phyloP scores from a whole-genome alignment of 2,797 vertebrate genomes.

The Orientallactaga sibirica region DNA sequence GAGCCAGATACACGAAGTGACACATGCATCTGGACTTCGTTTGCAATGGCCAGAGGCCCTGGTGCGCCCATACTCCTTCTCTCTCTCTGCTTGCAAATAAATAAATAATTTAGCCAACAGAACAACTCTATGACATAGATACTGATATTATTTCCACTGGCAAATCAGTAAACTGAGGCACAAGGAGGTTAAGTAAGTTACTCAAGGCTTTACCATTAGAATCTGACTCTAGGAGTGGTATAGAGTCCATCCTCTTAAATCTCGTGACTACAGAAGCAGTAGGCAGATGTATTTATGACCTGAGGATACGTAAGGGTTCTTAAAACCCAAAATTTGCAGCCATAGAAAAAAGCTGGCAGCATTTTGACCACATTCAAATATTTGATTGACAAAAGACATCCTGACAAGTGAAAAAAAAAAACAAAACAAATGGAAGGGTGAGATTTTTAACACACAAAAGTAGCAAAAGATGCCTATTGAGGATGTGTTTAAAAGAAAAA shows the following conservation, averaged over 20 bases:
- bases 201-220: not conserved
- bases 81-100: too few relatives aligned
- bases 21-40: too few relatives aligned
- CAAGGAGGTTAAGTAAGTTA: not conserved
- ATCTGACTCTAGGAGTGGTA: not conserved
- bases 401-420: not conserved
- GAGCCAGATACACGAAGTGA: too few relatives aligned
- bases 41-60: too few relatives aligned
- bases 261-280: not conserved
- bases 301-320: not conserved
- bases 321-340: not conserved
- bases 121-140: not conserved
- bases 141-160: not conserved
- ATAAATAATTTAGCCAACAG: not conserved
- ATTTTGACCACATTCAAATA: conserved; percentile 14
- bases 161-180: not conserved
- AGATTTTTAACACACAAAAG: not conserved
- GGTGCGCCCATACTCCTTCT: too few relatives aligned
- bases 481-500: not conserved
- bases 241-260: not conserved
- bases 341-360: not conserved
- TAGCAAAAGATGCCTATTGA: not conserved
- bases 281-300: not conserved
- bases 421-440: not conserved
- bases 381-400: not conserved